These are phyloP conservation scores for Morbakka virulenta DNA, from an alignment of 30 jellyfish, hydroid and myxozoan genomes.

Conservation along the genomic window DNA sequence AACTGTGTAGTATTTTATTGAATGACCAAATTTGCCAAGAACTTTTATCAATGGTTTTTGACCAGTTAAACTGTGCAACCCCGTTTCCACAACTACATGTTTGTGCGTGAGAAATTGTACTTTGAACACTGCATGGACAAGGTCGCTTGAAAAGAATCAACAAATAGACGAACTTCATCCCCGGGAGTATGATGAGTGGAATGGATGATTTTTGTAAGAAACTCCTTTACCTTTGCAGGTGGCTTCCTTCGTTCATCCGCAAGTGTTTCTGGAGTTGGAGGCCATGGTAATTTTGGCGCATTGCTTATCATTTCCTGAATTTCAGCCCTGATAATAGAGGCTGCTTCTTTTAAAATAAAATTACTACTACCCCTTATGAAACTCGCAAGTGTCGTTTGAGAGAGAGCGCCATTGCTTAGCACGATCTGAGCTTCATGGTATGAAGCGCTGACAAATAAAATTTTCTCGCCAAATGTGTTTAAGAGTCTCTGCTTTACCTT, in stretches of 20 bases:
- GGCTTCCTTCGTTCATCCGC: neutral
- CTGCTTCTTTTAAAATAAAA: constrained; percentile 18
- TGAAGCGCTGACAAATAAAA: constrained; percentile 6
- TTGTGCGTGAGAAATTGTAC: constrained; percentile 4
- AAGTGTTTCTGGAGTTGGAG: constrained; percentile 42
- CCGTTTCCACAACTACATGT: neutral
- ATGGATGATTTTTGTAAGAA: constrained; percentile 5
- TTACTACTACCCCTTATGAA: constrained; percentile 1
- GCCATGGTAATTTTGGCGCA: constrained; percentile 45
- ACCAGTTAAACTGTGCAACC: constrained; percentile 14
- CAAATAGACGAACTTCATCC: constrained; percentile 11
- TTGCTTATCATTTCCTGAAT: constrained; percentile 1
- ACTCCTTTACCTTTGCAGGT: constrained; percentile 12
- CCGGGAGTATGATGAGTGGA: constrained; percentile 19
- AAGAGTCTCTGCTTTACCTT: constrained; percentile 16
- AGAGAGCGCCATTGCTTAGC: neutral
- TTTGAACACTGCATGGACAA: neutral
- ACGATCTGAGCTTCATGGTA: constrained; percentile 29
- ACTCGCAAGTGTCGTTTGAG: constrained; percentile 1
- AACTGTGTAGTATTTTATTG: constrained; percentile 20
- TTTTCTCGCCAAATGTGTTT: constrained; percentile 8
- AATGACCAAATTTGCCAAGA: constrained; percentile 4
- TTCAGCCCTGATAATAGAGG: neutral
- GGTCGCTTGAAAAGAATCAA: constrained; percentile 24
- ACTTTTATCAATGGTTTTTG: constrained; percentile 2